These are phyloP conservation scores for Philereme transversata DNA, from an alignment of 2,888 invertebrate species.

Conservation along the genomic window DNA sequence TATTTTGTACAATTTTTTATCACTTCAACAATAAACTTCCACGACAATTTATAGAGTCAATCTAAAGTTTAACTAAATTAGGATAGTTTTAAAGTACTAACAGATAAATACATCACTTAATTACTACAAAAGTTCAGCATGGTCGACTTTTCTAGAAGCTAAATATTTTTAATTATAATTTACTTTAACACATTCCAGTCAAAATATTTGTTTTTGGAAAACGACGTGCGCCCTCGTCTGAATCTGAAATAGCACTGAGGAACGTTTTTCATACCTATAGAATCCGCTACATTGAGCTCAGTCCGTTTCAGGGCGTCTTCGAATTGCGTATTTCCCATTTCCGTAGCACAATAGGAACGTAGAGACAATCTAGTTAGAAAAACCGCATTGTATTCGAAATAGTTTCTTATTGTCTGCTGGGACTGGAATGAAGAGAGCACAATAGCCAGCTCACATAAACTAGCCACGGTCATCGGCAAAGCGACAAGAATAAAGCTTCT, in stretches of 20 bases:
- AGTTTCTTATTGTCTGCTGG: conserved; percentile 13
- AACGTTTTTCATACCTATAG: conserved; percentile 39
- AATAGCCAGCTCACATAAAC: conserved; percentile 55
- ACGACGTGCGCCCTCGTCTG: conserved; percentile 55
- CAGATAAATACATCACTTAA: not conserved
- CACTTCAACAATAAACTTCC: conserved; percentile 18
- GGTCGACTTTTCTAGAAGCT: conserved; percentile 2
- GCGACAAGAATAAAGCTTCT: conserved; percentile 54
- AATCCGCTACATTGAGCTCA: conserved; percentile 34
- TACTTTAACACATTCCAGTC: conserved; percentile 12
- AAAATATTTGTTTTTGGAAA: conserved; percentile 10
- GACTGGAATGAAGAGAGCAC: conserved; percentile 44
- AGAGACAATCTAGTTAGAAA: conserved; percentile 12
- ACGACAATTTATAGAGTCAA: not conserved
- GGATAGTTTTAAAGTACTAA: not conserved
- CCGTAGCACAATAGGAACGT: conserved; percentile 33
- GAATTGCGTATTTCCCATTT: conserved; percentile 48
- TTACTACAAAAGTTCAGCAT: not conserved
- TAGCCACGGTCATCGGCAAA: conserved; percentile 58
- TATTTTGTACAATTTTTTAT: conserved; percentile 6
- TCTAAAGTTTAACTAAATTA: conserved; percentile 6
- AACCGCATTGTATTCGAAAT: conserved; percentile 41
- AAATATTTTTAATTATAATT: not conserved
- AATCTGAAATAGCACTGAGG: conserved; percentile 68
- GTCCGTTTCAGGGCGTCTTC: conserved; percentile 39